Percentiles rank a stretch among this genome's conserved stretches.
phyloP scores from a whole-genome alignment of 2,888 invertebrate genomes.

The Tetragonisca angustula region DNA sequence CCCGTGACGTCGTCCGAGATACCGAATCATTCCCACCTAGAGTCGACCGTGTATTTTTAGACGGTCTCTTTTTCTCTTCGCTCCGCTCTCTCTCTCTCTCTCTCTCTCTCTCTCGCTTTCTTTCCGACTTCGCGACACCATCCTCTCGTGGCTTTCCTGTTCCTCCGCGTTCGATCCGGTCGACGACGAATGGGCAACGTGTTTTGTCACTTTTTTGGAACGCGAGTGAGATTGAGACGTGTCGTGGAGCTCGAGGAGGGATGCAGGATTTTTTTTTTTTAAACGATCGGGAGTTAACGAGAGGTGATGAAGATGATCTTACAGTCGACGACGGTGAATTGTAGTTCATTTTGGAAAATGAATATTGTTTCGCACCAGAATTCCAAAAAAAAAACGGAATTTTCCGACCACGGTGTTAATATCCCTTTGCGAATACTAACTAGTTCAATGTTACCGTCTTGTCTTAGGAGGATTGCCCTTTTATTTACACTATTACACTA shows the following conservation, averaged over 20 bases:
- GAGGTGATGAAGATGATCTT: not conserved
- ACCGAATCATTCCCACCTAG: constrained; percentile 84
- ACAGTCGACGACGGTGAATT: no score
- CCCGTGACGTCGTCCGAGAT: constrained; percentile 83
- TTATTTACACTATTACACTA: no score
- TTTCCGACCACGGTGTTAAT: no score
- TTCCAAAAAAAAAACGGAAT: no score
- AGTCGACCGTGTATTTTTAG: constrained; percentile 79
- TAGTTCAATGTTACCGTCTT: no score
- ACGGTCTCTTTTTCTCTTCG: constrained; percentile 56
- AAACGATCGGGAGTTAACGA: not conserved
- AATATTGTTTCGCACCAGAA: no score
- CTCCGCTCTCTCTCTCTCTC: not conserved
- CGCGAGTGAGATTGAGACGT: not conserved
- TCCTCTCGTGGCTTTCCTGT: constrained; percentile 59
- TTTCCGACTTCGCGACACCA: constrained; percentile 24
- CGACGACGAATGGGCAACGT: not conserved
- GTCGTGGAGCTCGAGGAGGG: not conserved
- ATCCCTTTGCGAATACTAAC: no score
- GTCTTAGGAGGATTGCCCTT: no score
- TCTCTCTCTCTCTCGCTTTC: not conserved
- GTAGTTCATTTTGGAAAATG: no score
- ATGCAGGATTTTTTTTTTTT: no score
- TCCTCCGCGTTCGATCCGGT: constrained; percentile 17
- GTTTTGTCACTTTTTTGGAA: not conserved